Base-by-base conservation (phyloP, 1,140 invertebrate genomes). In the Bombus balteatus region DNA sequence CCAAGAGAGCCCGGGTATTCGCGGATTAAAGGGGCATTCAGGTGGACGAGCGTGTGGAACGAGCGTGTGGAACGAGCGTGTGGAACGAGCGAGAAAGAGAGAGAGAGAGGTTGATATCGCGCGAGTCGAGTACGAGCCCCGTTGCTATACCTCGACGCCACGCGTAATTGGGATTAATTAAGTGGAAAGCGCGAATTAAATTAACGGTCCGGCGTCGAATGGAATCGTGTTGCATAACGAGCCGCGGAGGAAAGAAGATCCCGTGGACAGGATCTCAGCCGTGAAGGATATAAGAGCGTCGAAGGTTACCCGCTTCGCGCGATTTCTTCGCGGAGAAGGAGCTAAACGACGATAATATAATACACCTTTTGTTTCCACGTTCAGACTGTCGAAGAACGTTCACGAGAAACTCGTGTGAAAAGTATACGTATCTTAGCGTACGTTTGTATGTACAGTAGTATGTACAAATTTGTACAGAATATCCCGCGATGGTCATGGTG, bases 91-190 rank as follows among this genome's bases (percentile, higher is more conserved):
- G 28, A 32, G 39, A 37, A 53, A 73, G 28, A n/a, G 62, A 32
- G 32, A 70, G 41, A n/a, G 3, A 41, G 34, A 37, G n/a, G 25
- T 9, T n/a, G 32, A 37, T 78, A 41, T 59, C 79, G 47, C 70
- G 66, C 65, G 72, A 77, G 47, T 47, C 66, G 53, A 37, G 81
- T 28, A 62, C 9, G 66, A 37, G 9, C 22, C 22, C 22, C 68
- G 66, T 18, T 34, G 66, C 68, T 41, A 41, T 39, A 41, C 1
- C 37, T 66, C 75, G 83, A 43, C 72, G 81, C 65, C 71, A 80
- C 77, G 87, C 70, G 85, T 89, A 91, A 92, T 92, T 92, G 92
- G 87, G 79, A 92, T 92, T 92, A 92, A 92, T 92, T 93, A 92
- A 88, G 83, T 88, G 78, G 88, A 91, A 91, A 93, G 92, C 87